Evolutionary conservation across 2,797 vertebrate genomes (phyloP).

Genomic region (Danio aesculapii): DNA sequence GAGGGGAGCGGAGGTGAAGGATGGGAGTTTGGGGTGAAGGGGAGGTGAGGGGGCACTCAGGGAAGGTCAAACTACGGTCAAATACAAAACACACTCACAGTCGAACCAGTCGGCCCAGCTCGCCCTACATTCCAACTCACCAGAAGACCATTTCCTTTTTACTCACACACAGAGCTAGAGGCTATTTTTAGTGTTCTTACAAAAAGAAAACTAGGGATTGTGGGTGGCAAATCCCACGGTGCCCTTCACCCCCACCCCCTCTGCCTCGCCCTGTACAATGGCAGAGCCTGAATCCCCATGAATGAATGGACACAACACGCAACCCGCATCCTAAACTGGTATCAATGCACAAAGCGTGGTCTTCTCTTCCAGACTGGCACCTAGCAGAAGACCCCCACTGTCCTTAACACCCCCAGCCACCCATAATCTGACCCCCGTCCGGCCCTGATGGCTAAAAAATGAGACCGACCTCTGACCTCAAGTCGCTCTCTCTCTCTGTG

Average conservation of each 20-base stretch:
- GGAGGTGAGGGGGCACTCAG: constrained; percentile 64
- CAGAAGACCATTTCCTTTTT: constrained; percentile 58
- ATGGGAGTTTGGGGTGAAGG: constrained; percentile 65
- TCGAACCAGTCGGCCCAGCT: constrained; percentile 45
- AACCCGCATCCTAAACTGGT: constrained; percentile 29
- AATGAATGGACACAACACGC: constrained; percentile 41
- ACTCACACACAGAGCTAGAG: constrained; percentile 27
- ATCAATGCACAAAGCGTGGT: constrained; percentile 56
- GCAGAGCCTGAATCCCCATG: constrained; percentile 22
- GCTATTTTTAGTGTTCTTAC: constrained; percentile 56
- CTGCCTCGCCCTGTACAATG: constrained; percentile 31
- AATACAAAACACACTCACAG: constrained; percentile 76
- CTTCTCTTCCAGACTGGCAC: constrained; percentile 49
- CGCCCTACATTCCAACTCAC: constrained; percentile 52
- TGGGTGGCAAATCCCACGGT: constrained; percentile 41
- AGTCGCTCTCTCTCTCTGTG: constrained; percentile 25
- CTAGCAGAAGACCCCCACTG: constrained; percentile 56
- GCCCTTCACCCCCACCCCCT: neutral
- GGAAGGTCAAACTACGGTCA: constrained; percentile 84
- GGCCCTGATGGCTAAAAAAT: constrained; percentile 59
- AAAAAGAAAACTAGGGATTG: constrained; percentile 50
- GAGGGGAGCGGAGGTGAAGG: constrained; percentile 62
- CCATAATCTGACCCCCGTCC: constrained; percentile 54
- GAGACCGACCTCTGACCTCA: constrained; percentile 45
- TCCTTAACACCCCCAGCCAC: constrained; percentile 54